These are phyloP conservation scores for Scelioninae gen. 2 DNA, from an alignment of 2,888 invertebrate species.

Conservation along the genomic window DNA sequence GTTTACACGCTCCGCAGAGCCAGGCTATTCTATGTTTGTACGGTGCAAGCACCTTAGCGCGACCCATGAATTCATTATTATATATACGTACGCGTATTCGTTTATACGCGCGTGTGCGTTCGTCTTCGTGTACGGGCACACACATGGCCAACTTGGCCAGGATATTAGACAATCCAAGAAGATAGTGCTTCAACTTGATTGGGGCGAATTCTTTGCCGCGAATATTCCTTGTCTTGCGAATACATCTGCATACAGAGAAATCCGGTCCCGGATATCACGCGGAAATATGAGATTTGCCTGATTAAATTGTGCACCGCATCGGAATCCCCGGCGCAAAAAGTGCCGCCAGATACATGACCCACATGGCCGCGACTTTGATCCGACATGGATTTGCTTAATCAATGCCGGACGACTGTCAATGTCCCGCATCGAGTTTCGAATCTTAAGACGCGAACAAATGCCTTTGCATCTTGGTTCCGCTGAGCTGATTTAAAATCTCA, in stretches of 20 bases:
- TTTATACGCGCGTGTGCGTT: not conserved
- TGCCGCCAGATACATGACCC: constrained; percentile 25
- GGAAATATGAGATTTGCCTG: constrained; percentile 46
- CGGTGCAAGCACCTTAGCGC: constrained; percentile 44
- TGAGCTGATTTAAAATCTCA: constrained; percentile 33
- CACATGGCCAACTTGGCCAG: not conserved
- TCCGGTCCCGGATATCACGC: constrained; percentile 25
- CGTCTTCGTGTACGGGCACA: not conserved
- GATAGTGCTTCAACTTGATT: constrained; percentile 46
- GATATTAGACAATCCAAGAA: constrained; percentile 42
- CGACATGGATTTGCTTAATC: constrained; percentile 49
- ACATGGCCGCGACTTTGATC: constrained; percentile 36
- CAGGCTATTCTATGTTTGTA: constrained; percentile 50
- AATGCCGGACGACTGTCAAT: constrained; percentile 42
- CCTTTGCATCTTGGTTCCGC: constrained; percentile 15
- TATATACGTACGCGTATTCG: constrained; percentile 28
- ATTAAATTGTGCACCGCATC: constrained; percentile 44
- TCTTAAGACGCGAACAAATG: constrained; percentile 45
- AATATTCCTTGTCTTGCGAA: constrained; percentile 40
- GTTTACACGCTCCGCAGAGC: constrained; percentile 56
- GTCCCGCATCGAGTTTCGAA: constrained; percentile 18
- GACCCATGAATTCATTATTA: constrained; percentile 55
- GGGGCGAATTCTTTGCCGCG: constrained; percentile 46
- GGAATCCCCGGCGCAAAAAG: constrained; percentile 26
- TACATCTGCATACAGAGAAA: constrained; percentile 43